phyloP scores from a whole-genome alignment of 2,888 invertebrate species.

The Ommatoiulus sabulosus region DNA sequence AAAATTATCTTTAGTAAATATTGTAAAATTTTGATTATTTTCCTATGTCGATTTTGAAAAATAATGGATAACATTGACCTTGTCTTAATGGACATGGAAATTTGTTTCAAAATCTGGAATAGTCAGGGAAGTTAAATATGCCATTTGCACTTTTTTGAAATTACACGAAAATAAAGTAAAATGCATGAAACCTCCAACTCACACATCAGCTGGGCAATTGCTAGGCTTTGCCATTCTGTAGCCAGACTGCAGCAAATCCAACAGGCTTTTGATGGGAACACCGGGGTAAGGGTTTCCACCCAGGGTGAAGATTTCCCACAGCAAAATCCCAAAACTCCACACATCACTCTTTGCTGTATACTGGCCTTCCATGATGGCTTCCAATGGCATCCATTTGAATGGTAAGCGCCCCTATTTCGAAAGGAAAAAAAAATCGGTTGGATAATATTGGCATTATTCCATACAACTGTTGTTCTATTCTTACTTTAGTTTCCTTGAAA shows the following conservation, averaged over 20 bases:
- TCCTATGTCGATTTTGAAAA: too few species aligned
- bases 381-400: conserved; percentile 64
- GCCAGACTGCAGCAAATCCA: conserved; percentile 55
- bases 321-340: conserved; percentile 66
- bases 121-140: too few species aligned
- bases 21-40: background rate
- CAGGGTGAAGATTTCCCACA: conserved; percentile 66
- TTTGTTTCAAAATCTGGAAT: too few species aligned
- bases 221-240: conserved; percentile 56
- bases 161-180: too few species aligned
- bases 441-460: background rate
- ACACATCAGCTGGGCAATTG: conserved; percentile 54
- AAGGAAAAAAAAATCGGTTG: background rate
- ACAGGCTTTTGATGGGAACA: conserved; percentile 56
- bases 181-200: background rate
- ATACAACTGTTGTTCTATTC: background rate
- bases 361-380: conserved; percentile 63
- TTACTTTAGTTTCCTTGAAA: conserved; percentile 58
- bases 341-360: conserved; percentile 64
- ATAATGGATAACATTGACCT: too few species aligned
- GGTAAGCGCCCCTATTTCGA: conserved; percentile 60
- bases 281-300: conserved; percentile 66
- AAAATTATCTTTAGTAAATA: too few species aligned
- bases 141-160: too few species aligned
- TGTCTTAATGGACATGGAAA: background rate